Evolutionary conservation across 2,113 vertebrate genomes (phyloP), one percentile per base, ranked within the genome.

Genomic region (Macrotus californicus): DNA sequence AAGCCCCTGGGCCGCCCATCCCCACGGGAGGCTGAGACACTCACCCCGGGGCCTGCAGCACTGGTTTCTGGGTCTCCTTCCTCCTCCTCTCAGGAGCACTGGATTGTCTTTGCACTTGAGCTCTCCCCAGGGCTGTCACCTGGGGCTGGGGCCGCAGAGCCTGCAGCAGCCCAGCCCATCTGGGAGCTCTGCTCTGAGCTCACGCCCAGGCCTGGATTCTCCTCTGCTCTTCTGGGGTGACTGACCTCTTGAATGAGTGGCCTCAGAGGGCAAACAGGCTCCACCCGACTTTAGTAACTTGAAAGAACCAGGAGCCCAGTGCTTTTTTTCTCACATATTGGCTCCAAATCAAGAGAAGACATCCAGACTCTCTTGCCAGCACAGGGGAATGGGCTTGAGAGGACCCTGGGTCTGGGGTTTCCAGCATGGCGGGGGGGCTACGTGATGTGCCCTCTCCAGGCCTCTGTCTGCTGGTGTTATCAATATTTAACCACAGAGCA

Each of bases 201-300:
- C 93, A 96, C 96, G n/a, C 98, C 96, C 97, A 93, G 94, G 85
- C 76, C 93, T 72, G 61, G 18, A 50, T 66, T 75, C 93, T 87
- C 87, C 85, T 77, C 89, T 89, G 54, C 89, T 6, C 59, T n/a
- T 56, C 0, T 0, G 89, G 94, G 98, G 98, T 98, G 96, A 98
- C 92, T 18, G 98, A 98, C 98, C 98, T 98, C 87, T 95, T 88
- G 82, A 90, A 83, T 84, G 94, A 95, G 84, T 66, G 73, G 95
- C 85, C 94, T 41, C 8, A 0, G 34, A 67, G 10, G 56, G 18
- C 80, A 73, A 36, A 48, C 12, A 69, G 41, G 36, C 72, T 72
- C 91, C 85, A 50, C 79, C 75, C 21, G 54, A 79, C 70, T 96
- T 94, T 89, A 93, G 52, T 43, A 77, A 56, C 90, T 64, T 3